These are phyloP conservation scores for Dromococcyx pavoninus DNA, from an alignment of 2,797 vertebrate genomes.

Conservation along the genomic window DNA sequence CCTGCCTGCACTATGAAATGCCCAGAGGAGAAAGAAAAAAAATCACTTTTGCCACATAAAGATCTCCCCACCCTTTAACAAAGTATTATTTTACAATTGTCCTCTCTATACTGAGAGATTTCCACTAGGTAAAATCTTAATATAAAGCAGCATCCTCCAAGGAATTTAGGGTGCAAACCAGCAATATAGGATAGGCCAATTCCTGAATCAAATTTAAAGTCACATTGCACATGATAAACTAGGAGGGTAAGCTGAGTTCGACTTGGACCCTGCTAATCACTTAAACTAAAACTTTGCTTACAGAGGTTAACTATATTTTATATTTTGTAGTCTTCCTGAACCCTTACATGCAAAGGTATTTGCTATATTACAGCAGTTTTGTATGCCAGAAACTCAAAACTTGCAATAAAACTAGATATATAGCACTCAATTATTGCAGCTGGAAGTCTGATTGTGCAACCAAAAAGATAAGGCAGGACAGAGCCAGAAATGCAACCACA, in stretches of 20 bases:
- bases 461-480: conserved; percentile 13
- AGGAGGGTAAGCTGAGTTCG: background rate
- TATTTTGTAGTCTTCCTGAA: background rate
- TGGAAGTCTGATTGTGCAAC: background rate
- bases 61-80: background rate
- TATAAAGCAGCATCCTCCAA: background rate
- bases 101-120: background rate
- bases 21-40: background rate
- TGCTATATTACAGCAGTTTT: background rate
- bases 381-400: background rate
- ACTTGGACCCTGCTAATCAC: conserved; percentile 21
- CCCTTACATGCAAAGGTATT: conserved; percentile 37
- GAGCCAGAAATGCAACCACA: background rate
- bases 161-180: conserved; percentile 14
- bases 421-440: background rate
- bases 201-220: background rate
- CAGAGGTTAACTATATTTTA: background rate
- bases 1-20: background rate
- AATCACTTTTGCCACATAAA: conserved; percentile 1
- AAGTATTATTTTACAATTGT: background rate
- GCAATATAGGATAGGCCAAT: background rate
- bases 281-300: conserved; percentile 28
- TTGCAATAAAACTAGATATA: background rate
- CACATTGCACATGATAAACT: background rate
- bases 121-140: background rate